Evolutionary conservation across 2,888 invertebrate genomes (phyloP).

Genomic region (Dryobota labecula): DNA sequence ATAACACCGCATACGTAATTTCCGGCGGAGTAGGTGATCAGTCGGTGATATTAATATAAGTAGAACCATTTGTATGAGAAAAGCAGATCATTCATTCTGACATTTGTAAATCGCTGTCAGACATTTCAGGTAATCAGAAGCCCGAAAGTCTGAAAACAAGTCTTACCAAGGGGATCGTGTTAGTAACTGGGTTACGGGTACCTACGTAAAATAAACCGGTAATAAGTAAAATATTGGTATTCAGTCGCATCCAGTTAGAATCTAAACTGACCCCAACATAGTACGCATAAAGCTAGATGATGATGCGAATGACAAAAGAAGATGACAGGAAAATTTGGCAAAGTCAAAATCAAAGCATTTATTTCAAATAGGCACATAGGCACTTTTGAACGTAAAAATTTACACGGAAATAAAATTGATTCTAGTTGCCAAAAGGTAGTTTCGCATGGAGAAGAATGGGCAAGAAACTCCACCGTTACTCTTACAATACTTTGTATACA

Average conservation of each 20-base stretch:
- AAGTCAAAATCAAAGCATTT: too few relatives aligned
- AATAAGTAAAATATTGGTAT: not conserved
- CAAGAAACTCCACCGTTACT: too few relatives aligned
- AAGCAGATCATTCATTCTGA: not conserved
- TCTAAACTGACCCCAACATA: not conserved
- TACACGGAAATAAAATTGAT: too few relatives aligned
- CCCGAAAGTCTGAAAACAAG: not conserved
- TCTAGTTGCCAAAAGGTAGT: too few relatives aligned
- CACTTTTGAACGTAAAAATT: too few relatives aligned
- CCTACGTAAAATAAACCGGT: too few relatives aligned
- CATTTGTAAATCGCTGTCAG: not conserved
- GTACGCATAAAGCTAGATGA: not conserved
- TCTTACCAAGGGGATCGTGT: not conserved
- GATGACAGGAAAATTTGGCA: not conserved
- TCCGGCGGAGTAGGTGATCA: too few relatives aligned
- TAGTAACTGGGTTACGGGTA: not conserved
- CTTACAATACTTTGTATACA: too few relatives aligned
- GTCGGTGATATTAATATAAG: not conserved
- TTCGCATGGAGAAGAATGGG: too few relatives aligned
- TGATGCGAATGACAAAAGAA: not conserved
- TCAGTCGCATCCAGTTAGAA: not conserved
- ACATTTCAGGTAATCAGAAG: not conserved
- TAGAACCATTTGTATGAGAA: not conserved
- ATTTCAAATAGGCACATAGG: too few relatives aligned
- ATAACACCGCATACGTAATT: not conserved